Percentiles rank a stretch among this genome's conserved stretches.
Conservation (phyloP, 2,797 vertebrate species). For the Malacoctenus gilli region DNA sequence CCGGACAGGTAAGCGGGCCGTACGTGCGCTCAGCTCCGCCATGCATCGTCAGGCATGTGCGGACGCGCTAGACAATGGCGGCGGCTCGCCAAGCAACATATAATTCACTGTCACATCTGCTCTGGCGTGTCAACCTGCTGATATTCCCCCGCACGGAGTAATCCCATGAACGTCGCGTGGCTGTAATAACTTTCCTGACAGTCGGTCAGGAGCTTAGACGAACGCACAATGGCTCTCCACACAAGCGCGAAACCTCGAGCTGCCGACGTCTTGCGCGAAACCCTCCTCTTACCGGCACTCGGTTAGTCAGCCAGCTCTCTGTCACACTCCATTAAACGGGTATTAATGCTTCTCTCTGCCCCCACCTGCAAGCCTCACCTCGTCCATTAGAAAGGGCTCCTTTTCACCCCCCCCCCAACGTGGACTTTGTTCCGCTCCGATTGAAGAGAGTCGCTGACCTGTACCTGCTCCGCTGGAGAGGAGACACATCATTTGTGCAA, state of each 20-base stretch:
- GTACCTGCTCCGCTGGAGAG: conserved; percentile 11
- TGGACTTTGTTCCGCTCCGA: conserved; percentile 21
- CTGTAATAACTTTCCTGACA: conserved; percentile 69
- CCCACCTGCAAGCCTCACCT: conserved; percentile 42
- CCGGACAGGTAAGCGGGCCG: neutral
- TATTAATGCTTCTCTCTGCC: conserved; percentile 51
- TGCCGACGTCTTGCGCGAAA: conserved; percentile 34
- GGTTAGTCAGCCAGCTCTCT: conserved; percentile 14
- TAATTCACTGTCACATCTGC: conserved; percentile 33
- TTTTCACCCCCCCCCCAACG: neutral
- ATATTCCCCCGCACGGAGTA: conserved; percentile 18
- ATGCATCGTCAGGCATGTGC: neutral
- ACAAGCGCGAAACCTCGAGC: conserved; percentile 57
- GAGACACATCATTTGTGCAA: conserved; percentile 35
- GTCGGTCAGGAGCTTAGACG: conserved; percentile 63
- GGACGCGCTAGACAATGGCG: neutral
- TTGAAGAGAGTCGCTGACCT: conserved; percentile 38
- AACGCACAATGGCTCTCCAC: conserved; percentile 50
- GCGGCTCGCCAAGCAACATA: neutral
- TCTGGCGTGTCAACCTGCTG: conserved; percentile 15
- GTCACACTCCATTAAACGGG: conserved; percentile 65
- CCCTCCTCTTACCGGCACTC: conserved; percentile 18
- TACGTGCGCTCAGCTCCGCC: neutral
- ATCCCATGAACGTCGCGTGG: conserved; percentile 51
- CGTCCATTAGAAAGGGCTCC: conserved; percentile 33